These are phyloP conservation scores for Acanthosepion pharaonis DNA, from an alignment of 2,888 invertebrate genomes.

Conservation along the genomic window DNA sequence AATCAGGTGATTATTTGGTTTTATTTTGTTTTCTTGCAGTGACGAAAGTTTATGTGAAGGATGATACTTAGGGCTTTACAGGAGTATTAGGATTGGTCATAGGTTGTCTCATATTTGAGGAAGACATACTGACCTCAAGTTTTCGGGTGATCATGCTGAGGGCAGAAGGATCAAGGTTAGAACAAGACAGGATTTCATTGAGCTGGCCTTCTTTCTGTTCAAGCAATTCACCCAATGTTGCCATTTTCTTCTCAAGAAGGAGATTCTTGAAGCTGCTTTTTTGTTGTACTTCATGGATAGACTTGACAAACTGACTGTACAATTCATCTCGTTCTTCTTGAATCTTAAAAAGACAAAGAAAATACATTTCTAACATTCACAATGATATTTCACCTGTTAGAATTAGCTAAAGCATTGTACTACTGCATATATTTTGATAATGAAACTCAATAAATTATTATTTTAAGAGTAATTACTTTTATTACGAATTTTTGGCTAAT, in stretches of 20 bases:
- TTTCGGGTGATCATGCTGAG: slow-evolving; percentile 77
- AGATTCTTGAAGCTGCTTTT: slow-evolving; percentile 88
- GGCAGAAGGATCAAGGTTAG: slow-evolving; percentile 78
- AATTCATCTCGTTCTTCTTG: slow-evolving; percentile 85
- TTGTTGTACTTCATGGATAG: slow-evolving; percentile 90
- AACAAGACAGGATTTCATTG: slow-evolving; percentile 80
- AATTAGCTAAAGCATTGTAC: too few relatives aligned
- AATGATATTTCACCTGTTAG: background rate
- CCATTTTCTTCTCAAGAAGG: slow-evolving; percentile 84
- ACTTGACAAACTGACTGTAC: slow-evolving; percentile 85
- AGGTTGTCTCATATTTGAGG: background rate
- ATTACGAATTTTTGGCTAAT: too few relatives aligned
- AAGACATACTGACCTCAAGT: slow-evolving; percentile 77
- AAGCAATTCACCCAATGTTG: slow-evolving; percentile 80
- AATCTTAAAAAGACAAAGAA: slow-evolving; percentile 72
- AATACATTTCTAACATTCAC: background rate
- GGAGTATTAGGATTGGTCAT: background rate
- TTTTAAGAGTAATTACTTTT: too few relatives aligned
- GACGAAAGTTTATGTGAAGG: too few relatives aligned
- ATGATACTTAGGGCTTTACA: background rate
- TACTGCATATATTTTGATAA: too few relatives aligned
- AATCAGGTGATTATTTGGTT: too few relatives aligned
- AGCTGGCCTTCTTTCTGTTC: slow-evolving; percentile 83
- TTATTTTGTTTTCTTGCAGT: too few relatives aligned
- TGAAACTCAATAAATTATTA: too few relatives aligned